phyloP scores from a whole-genome alignment of 2,888 invertebrate species.

The Timandra comae region DNA sequence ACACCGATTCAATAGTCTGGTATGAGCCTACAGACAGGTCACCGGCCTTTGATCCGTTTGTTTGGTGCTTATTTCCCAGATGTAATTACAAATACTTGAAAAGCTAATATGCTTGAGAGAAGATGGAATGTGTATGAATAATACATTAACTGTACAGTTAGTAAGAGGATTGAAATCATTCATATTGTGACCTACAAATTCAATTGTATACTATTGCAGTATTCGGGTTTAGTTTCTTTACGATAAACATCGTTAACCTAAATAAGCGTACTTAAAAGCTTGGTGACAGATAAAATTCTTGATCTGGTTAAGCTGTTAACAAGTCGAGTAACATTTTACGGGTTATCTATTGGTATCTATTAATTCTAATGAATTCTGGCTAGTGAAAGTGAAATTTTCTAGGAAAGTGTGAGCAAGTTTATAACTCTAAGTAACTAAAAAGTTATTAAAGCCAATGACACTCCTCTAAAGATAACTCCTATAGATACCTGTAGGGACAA shows the following conservation, averaged over 20 bases:
- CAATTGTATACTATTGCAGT: constrained; percentile 32
- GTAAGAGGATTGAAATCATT: constrained; percentile 21
- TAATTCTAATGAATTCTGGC: constrained; percentile 22
- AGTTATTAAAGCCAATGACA: too few relatives aligned
- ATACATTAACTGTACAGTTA: constrained; percentile 27
- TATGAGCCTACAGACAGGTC: constrained; percentile 51
- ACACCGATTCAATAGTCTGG: constrained; percentile 54
- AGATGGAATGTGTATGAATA: constrained; percentile 42
- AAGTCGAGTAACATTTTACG: constrained; percentile 26
- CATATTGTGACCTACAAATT: constrained; percentile 30
- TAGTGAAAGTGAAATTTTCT: constrained; percentile 28
- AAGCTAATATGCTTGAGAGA: constrained; percentile 34
- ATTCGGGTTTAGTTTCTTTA: constrained; percentile 26
- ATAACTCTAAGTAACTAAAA: too few relatives aligned
- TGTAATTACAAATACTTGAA: constrained; percentile 58
- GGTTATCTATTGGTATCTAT: constrained; percentile 16
- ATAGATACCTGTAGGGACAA: too few relatives aligned
- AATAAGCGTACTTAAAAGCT: constrained; percentile 32
- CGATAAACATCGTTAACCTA: constrained; percentile 46
- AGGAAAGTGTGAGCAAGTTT: neutral
- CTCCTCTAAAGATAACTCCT: too few relatives aligned
- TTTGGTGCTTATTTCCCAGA: constrained; percentile 54
- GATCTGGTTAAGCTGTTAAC: constrained; percentile 26
- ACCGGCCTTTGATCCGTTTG: constrained; percentile 64
- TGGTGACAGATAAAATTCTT: constrained; percentile 26